These are phyloP conservation scores for Drosophila tsacasi DNA, from an alignment of 1,140 invertebrate species.

Conservation along the genomic window DNA sequence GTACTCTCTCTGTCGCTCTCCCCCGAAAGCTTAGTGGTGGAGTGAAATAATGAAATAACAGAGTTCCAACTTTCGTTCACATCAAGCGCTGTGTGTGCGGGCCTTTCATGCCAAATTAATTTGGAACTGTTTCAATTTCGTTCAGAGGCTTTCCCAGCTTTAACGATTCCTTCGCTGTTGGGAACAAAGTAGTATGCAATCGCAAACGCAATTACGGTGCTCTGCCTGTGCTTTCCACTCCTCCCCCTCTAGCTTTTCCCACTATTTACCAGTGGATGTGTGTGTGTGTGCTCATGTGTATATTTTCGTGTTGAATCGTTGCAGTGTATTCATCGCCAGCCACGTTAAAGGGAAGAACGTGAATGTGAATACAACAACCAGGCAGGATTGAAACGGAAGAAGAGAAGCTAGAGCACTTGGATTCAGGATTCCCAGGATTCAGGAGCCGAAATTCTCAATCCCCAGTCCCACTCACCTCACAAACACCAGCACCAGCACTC, in stretches of 20 bases:
- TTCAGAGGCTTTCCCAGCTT: constrained; percentile 25
- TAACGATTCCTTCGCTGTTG: constrained; percentile 6
- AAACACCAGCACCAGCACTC: constrained; percentile 34
- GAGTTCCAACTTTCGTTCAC: constrained; percentile 38
- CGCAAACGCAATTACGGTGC: constrained; percentile 43
- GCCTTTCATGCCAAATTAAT: constrained; percentile 37
- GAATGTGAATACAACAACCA: constrained; percentile 75
- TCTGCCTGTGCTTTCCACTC: constrained; percentile 52
- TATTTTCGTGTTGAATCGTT: constrained; percentile 68
- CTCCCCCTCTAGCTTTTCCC: constrained; percentile 59
- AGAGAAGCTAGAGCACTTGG: constrained; percentile 25
- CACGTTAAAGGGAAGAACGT: constrained; percentile 83
- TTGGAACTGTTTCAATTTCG: constrained; percentile 33
- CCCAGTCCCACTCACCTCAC: constrained; percentile 34
- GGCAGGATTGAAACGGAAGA: constrained; percentile 38
- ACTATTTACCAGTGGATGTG: constrained; percentile 55
- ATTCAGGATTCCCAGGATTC: constrained; percentile 26
- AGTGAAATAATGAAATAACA: constrained; percentile 55
- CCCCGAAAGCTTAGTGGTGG: constrained; percentile 43
- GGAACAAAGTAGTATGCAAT: constrained; percentile 34
- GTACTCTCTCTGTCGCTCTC: constrained; percentile 26
- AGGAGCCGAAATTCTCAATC: constrained; percentile 31
- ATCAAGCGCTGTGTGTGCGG: constrained; percentile 27
- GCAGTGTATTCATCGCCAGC: constrained; percentile 81
- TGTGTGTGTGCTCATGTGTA: constrained; percentile 45